phyloP scores from a whole-genome alignment of 2,113 vertebrate genomes.

The Hippocampus barbouri region DNA sequence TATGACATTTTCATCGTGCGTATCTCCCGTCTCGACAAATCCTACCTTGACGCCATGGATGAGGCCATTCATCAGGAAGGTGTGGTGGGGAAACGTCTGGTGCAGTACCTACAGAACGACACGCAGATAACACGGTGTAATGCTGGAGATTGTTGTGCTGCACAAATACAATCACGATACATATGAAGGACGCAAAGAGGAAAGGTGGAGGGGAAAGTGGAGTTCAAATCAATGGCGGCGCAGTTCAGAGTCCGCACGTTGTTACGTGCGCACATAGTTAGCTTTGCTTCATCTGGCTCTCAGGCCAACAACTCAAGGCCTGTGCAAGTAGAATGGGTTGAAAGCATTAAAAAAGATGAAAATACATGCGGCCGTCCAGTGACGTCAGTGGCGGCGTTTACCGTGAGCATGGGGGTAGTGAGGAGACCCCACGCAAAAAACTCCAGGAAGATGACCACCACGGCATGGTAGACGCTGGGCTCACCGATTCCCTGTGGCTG shows the following conservation, averaged over 20 bases:
- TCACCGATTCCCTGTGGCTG: conserved; percentile 88
- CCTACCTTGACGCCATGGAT: conserved; percentile 90
- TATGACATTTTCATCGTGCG: too few relatives aligned
- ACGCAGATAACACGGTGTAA: conserved; percentile 34
- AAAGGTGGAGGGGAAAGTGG: not conserved
- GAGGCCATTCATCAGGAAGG: conserved; percentile 90
- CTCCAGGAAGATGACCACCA: conserved; percentile 91
- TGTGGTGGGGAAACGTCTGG: conserved; percentile 88
- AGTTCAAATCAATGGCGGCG: conserved; percentile 6
- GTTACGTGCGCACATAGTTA: not conserved
- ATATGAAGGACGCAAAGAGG: not conserved
- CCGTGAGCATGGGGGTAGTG: conserved; percentile 85
- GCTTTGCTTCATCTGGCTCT: not conserved
- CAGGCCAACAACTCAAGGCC: not conserved
- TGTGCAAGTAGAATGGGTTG: too few relatives aligned
- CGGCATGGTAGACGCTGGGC: conserved; percentile 88
- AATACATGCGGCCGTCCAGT: too few relatives aligned
- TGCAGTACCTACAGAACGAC: conserved; percentile 77
- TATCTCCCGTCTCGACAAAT: too few relatives aligned
- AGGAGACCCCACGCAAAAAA: conserved; percentile 90
- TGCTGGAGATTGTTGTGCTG: not conserved
- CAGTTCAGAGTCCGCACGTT: conserved; percentile 35
- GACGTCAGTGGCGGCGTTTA: conserved; percentile 50
- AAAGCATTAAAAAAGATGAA: too few relatives aligned
- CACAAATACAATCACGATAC: not conserved